Evolutionary conservation across 2,797 vertebrate species (phyloP), one percentile per base, ranked within the genome.

Genomic region (Tolypeutes matacus): DNA sequence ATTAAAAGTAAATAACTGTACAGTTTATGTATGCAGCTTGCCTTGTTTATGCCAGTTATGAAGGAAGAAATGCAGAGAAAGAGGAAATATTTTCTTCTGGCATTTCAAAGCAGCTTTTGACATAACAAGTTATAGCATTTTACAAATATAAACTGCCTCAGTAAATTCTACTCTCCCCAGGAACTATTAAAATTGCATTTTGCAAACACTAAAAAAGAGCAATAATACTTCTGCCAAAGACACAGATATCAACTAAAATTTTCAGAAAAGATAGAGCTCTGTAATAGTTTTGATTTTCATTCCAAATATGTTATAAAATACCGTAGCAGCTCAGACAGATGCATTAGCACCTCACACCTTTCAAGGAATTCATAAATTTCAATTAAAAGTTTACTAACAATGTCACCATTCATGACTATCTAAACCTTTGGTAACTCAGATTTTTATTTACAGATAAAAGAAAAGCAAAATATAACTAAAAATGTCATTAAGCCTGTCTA

Each of bases 41-140:
- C 94, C 82, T 92, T 64, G 83, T 84, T 70, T 94, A 58, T n/a
- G 69, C 58, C 91, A 86, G 87, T 80, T 64, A 84, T 92, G 78
- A 94, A 96, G 49, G 82, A 92, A 93, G 82, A 95, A 94, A 93
- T 62, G 70, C 92, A 92, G 21, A 34, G 14, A 83, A 15, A 0
- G 20, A 58, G 20, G 80, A 97, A 65, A 93, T 49, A 21, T 62
- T 95, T 97, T 95, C 58, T 95, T 78, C 85, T n/a, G 0, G 78
- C 70, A 78, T 96, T 97, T 92, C 93, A 97, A 97, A 97, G 78
- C 70, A n/a, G 34, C 5, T 95, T 96, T 81, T 97, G 97, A 97
- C 84, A 96, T 95, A 96, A 95, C 60, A 95, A 93, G 18, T 98
- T 89, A 96, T 84, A 97, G 94, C 89, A 92, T 21, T 67, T 65